A percentile compares a stretch with the other conserved stretches of the same genome.
Conservation (phyloP, 1,140 invertebrate species). For the Panagrolaimus sp. region DNA sequence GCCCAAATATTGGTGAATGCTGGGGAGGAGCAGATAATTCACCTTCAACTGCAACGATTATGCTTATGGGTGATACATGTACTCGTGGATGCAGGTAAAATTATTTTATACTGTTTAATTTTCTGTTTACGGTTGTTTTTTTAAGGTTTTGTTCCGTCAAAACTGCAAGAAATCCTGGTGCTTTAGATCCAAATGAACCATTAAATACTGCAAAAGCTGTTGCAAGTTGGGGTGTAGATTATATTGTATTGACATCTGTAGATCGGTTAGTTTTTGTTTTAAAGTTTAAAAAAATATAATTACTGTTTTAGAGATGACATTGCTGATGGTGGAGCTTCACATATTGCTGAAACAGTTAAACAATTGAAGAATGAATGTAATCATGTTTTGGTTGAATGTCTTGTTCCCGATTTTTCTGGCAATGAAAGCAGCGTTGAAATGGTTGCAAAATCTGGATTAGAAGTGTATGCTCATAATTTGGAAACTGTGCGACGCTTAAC, state of each 20-base stretch:
- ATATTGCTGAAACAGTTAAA: slow-evolving; percentile 51
- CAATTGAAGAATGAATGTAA: slow-evolving; percentile 64
- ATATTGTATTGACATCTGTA: slow-evolving; percentile 94
- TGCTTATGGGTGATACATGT: slow-evolving; percentile 64
- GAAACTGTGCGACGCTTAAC: slow-evolving; percentile 74
- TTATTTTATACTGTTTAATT: slow-evolving; percentile 1
- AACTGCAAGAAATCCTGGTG: slow-evolving; percentile 81
- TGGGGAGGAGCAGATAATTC: slow-evolving; percentile 73
- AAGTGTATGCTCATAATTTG: slow-evolving; percentile 76
- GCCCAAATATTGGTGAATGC: slow-evolving; percentile 96
- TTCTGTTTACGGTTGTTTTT: slow-evolving; percentile 57
- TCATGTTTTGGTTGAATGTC: slow-evolving; percentile 84
- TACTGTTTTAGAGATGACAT: slow-evolving; percentile 54
- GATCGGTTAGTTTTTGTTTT: slow-evolving; percentile 71
- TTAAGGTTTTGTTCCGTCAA: slow-evolving; percentile 98
- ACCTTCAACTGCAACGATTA: slow-evolving; percentile 66
- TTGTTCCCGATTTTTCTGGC: slow-evolving; percentile 91
- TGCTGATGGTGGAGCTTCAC: slow-evolving; percentile 34
- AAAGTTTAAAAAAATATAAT: neutral
- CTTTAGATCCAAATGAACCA: slow-evolving; percentile 83
- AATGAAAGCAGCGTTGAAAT: slow-evolving; percentile 70
- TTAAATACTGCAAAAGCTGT: slow-evolving; percentile 85
- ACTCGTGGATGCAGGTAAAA: slow-evolving; percentile 57
- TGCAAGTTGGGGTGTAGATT: slow-evolving; percentile 86
- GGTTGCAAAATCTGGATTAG: slow-evolving; percentile 73